phyloP scores from a whole-genome alignment of 2,888 invertebrate species.

The Clivina fossor region DNA sequence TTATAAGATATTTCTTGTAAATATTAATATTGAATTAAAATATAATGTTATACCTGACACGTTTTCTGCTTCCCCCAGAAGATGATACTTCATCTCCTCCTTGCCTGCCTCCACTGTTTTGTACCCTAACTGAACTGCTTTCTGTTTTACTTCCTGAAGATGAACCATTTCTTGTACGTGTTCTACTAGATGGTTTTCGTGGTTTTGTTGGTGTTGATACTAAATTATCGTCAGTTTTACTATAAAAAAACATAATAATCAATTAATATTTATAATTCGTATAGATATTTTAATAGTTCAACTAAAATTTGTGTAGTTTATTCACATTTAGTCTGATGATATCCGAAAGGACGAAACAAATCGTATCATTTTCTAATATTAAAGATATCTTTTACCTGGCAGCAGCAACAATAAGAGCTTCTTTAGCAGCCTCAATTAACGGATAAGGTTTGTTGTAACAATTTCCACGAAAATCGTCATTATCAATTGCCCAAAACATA shows the following conservation, averaged over 20 bases:
- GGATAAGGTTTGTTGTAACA: constrained; percentile 87
- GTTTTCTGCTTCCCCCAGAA: constrained; percentile 13
- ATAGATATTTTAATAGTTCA: background rate
- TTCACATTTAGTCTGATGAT: too few relatives aligned
- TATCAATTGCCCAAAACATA: constrained; percentile 93
- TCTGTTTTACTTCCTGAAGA: constrained; percentile 42
- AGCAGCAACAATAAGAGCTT: constrained; percentile 67
- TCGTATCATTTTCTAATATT: too few relatives aligned
- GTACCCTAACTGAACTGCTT: constrained; percentile 40
- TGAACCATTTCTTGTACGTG: constrained; percentile 42
- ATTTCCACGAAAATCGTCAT: constrained; percentile 90
- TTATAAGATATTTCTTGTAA: too few relatives aligned
- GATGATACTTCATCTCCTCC: constrained; percentile 21
- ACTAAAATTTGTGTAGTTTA: background rate
- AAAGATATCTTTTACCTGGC: constrained; percentile 70
- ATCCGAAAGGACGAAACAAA: too few relatives aligned
- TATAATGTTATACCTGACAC: constrained; percentile 13
- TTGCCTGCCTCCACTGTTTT: constrained; percentile 42
- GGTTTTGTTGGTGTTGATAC: constrained; percentile 49
- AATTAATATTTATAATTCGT: background rate
- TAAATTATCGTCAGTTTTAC: constrained; percentile 50
- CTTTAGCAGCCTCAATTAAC: constrained; percentile 87
- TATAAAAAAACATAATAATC: constrained; percentile 37
- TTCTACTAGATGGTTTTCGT: constrained; percentile 46
- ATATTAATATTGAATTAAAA: too few relatives aligned